Evolutionary conservation across 2,113 vertebrate species (phyloP), one percentile per base, ranked within the genome.

Genomic region (Muntiacus muntjak): DNA sequence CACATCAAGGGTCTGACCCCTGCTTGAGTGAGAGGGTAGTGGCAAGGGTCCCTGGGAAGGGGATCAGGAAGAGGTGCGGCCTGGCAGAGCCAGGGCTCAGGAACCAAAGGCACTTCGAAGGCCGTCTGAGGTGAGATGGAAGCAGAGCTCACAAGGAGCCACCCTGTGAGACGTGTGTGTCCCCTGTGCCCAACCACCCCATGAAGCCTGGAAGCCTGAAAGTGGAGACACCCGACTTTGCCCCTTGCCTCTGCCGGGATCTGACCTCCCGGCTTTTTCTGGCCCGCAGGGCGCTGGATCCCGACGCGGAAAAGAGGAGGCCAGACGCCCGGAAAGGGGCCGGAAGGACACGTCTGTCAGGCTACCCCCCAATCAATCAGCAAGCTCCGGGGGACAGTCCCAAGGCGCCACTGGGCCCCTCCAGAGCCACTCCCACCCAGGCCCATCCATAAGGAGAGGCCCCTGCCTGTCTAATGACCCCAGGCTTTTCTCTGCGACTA

Each of bases 291-390:
- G 88, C 33, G 3, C 85, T 58, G 26, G 45, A 94, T 81, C 74
- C 55, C 4, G 1, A 76, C 26, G 8, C 6, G 19, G 95, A 82
- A 93, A 96, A 89, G 50, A 91, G 5, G 0, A 19, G 1, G 76
- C 85, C 74, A 76, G 95, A 81, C 30, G 13, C 89, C 88, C 26
- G 4, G 89, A 91, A 88, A 91, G 76, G n/a, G 81, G 14, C 92
- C 40, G 74, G 95, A 97, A 97, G 91, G 86, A 81, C 33, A 45
- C 0, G 40, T 91, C 96, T 91, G 81, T 85, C 91, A 58, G 23
- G 45, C 95, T 67, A 62, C 17, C 43, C 62, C 81, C 47, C 92
- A 85, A 95, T 97, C 97, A 97, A 95, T 97, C 97, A 96, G 40
- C 14, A 28, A 81, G 81, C 88, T 97, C 74, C 10, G 0, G 28